Percentiles rank a stretch among this genome's conserved stretches.
phyloP scores from a whole-genome alignment of 2,797 vertebrate species.

The Iguana delicatissima region DNA sequence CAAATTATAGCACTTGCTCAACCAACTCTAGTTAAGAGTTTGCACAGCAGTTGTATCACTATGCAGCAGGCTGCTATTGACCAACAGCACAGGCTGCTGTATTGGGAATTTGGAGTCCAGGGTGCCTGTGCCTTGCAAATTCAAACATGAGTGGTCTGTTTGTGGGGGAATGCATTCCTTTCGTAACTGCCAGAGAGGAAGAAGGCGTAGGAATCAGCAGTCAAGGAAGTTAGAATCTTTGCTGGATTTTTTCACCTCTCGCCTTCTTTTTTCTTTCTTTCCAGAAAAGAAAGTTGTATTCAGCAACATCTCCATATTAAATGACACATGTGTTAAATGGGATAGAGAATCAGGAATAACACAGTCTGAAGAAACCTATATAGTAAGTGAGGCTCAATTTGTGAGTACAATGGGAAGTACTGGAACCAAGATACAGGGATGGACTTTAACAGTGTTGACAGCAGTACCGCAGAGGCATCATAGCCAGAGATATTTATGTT shows the following conservation, averaged over 20 bases:
- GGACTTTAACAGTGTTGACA: neutral
- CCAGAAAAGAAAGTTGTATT: constrained; percentile 76
- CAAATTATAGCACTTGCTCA: no score
- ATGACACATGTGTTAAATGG: constrained; percentile 82
- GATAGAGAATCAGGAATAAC: constrained; percentile 61
- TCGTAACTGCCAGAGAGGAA: no score
- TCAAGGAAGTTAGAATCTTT: no score
- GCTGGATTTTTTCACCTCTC: neutral
- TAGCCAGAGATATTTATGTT: neutral
- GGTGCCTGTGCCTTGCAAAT: no score
- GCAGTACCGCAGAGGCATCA: neutral
- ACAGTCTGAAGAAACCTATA: constrained; percentile 69
- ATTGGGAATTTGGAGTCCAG: no score
- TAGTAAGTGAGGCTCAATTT: constrained; percentile 74
- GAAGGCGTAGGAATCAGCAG: no score
- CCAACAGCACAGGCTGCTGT: no score
- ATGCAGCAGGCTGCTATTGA: no score
- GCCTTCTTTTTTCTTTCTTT: constrained; percentile 38
- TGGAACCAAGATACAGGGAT: neutral
- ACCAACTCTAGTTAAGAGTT: no score
- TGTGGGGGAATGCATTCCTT: no score
- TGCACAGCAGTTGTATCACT: no score
- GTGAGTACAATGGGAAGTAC: neutral
- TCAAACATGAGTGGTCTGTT: no score
- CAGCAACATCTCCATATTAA: constrained; percentile 77